Evolutionary conservation across 2,113 vertebrate genomes (phyloP).

Genomic region (Eurypyga helias): DNA sequence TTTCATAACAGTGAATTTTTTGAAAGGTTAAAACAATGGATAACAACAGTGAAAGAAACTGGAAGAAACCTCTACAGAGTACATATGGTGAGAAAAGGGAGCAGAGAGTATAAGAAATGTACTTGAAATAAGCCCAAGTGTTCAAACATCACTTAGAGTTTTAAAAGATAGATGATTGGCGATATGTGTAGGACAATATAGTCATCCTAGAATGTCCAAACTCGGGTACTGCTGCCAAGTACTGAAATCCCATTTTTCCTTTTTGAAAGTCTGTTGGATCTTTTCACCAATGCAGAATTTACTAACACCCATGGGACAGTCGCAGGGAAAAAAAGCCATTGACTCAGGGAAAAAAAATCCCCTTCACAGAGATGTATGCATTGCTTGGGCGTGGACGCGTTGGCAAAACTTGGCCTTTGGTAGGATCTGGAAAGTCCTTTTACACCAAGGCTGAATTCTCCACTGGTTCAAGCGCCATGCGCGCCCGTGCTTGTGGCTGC

Average conservation of each 20-base stretch:
- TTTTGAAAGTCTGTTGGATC: not conserved
- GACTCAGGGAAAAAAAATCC: not conserved
- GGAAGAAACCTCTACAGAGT: not conserved
- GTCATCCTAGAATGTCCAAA: not conserved
- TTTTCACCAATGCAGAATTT: not conserved
- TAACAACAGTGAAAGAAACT: not conserved
- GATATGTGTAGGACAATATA: not conserved
- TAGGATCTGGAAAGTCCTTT: not conserved
- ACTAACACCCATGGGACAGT: not conserved
- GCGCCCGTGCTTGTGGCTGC: rapidly evolving
- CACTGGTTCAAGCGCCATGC: rapidly evolving
- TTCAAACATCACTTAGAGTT: not conserved
- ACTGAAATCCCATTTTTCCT: not conserved
- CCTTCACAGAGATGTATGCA: not conserved
- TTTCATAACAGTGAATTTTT: not conserved
- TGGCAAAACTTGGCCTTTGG: not conserved
- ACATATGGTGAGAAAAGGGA: not conserved
- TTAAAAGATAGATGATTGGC: not conserved
- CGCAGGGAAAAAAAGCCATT: not conserved
- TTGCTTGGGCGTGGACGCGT: not conserved
- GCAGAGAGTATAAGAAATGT: not conserved
- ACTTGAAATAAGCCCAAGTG: not conserved
- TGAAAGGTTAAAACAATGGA: not conserved
- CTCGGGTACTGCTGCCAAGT: not conserved
- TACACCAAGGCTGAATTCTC: not conserved